phyloP scores from a whole-genome alignment of 2,113 vertebrate species.

The Gnathonemus echidnorhynchus region DNA sequence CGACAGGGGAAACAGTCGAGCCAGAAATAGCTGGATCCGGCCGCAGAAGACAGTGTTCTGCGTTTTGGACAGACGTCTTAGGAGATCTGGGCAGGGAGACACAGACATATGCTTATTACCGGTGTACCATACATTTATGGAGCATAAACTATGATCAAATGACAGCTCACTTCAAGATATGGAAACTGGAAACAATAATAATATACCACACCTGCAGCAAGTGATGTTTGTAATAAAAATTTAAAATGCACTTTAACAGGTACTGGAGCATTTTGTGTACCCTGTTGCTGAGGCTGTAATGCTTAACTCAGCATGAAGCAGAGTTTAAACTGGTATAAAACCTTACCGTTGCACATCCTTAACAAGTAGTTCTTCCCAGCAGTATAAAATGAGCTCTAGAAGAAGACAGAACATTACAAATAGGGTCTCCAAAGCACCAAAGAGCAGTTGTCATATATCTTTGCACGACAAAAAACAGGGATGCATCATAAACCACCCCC shows the following conservation, averaged over 20 bases:
- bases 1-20: conserved; percentile 90
- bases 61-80: conserved; percentile 92
- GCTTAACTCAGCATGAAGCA: neutral
- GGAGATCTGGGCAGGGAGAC: conserved; percentile 68
- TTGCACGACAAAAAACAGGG: neutral
- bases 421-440: neutral
- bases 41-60: conserved; percentile 98
- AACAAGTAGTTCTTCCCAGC: conserved; percentile 97
- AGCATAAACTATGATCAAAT: neutral
- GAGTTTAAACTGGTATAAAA: neutral
- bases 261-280: neutral
- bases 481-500: neutral
- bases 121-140: neutral
- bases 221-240: neutral
- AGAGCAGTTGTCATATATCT: neutral
- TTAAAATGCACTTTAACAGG: neutral
- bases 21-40: conserved; percentile 93
- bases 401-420: conserved; percentile 30
- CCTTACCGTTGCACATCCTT: conserved; percentile 97
- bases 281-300: neutral
- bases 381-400: conserved; percentile 88
- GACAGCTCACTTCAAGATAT: neutral
- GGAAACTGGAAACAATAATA: neutral
- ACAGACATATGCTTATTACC: neutral
- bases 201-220: neutral